Percentiles rank a stretch among this genome's conserved stretches.
These are phyloP conservation scores for Apolygus lucorum DNA, from an alignment of 1,140 invertebrate genomes.

Conservation along the genomic window DNA sequence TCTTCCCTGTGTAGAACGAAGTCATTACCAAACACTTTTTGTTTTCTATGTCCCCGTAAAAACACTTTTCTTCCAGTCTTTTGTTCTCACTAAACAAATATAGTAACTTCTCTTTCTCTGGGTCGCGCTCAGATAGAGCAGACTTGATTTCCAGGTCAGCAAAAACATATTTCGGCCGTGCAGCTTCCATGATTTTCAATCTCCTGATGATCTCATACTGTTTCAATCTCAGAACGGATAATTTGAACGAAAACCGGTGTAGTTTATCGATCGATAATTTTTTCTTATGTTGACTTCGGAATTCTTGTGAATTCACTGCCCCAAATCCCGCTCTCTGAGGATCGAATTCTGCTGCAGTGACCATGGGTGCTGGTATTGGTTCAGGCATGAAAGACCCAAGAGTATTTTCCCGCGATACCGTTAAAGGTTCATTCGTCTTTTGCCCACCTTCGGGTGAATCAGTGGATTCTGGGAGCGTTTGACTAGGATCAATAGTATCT, in stretches of 20 bases:
- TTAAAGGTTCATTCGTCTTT: too few relatives aligned
- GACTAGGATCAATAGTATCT: too few relatives aligned
- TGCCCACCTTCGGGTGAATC: too few relatives aligned
- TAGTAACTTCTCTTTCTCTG: background rate
- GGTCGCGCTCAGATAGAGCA: background rate
- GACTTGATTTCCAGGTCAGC: background rate
- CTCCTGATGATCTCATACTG: conserved; percentile 9
- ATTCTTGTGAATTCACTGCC: background rate
- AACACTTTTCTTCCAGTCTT: background rate
- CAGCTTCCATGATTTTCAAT: background rate
- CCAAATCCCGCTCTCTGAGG: background rate
- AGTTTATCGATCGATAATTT: background rate
- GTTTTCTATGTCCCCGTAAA: background rate
- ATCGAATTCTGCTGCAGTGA: background rate
- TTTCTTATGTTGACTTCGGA: background rate
- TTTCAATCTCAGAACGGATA: background rate
- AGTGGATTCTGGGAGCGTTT: too few relatives aligned
- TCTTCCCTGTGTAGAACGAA: background rate
- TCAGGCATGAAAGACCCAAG: background rate
- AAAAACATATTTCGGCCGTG: background rate
- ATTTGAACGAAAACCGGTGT: background rate
- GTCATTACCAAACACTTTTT: background rate
- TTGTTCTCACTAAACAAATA: background rate
- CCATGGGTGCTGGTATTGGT: background rate
- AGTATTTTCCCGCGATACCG: too few relatives aligned